Evolutionary conservation across 2,113 vertebrate species (phyloP), one percentile per base, ranked within the genome.

Genomic region (Varanus komodoensis): DNA sequence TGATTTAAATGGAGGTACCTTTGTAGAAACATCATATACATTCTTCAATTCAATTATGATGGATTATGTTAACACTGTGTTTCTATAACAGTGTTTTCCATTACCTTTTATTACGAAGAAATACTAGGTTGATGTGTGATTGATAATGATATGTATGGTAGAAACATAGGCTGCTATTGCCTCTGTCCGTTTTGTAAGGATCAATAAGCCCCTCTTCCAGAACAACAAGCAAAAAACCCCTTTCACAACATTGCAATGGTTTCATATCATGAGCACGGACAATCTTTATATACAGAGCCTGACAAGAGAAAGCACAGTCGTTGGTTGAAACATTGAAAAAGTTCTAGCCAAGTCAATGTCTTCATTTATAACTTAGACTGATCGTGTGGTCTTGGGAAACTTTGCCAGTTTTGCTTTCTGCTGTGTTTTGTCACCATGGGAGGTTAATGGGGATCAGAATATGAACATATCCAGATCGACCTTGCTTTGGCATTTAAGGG

Each of bases 371-470:
- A 85, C 82, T 68, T 68, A 78, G 82, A 89, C 64, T 57, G 74
- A 89, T 77, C 52, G 23, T 38, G 12, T 69, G 44, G 88, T 44
- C 61, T 89, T 50, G 6, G 64, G 83, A 75, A 89, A 85, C 75
- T 79, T 71, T 78, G 89, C 89, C 82, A 89, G 48, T 52, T 85
- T 85, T 78, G 82, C 85, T 85, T 78, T 68, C 73, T 78, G 12
- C 79, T 73, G 21, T 25, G 21, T 73, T 21, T 88, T 73, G 44
- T 84, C 77, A 89, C 74, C 83, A 14, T 38, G n/a, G 57, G 75
- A 89, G 89, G 89, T 89, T 89, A 89, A 89, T 89, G 67, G 74
- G 73, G 89, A 85, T 89, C 89, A 89, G n/a, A 85, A 78, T 74
- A 71, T 23, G 61, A 89, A 89, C 89, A 89, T 84, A 69, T 68